A percentile compares a stretch with the other conserved stretches of the same genome.
phyloP scores from a whole-genome alignment of 2,113 vertebrate genomes.

The Eonycteris spelaea region DNA sequence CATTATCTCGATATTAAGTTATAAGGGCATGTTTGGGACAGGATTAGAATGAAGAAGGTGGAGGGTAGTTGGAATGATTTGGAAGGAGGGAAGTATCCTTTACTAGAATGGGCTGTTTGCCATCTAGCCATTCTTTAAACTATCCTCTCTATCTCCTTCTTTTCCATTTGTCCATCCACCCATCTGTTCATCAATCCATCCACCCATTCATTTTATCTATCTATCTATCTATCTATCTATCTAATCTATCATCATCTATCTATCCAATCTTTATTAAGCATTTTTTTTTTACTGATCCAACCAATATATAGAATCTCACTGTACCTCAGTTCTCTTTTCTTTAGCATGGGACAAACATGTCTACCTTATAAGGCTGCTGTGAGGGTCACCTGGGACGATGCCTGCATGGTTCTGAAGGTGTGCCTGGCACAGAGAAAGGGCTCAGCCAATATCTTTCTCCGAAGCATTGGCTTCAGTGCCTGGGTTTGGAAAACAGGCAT shows the following conservation, averaged over 20 bases:
- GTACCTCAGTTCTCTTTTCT: not conserved
- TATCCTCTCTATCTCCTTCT: not conserved
- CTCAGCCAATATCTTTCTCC: not conserved
- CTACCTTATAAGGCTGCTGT: not conserved
- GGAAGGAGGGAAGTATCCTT: not conserved
- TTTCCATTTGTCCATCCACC: not conserved
- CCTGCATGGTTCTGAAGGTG: accelerated
- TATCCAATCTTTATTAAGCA: not conserved
- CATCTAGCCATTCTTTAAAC: not conserved
- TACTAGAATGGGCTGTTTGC: not conserved
- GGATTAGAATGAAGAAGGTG: not conserved
- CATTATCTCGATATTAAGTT: not conserved
- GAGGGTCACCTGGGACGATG: not conserved
- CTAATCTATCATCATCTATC: too few species aligned
- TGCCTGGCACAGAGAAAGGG: not conserved
- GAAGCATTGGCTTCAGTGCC: not conserved
- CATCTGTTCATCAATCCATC: too few species aligned
- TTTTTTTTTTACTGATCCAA: not conserved
- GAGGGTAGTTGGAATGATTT: not conserved
- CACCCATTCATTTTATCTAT: not conserved
- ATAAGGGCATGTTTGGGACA: not conserved
- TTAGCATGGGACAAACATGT: not conserved
- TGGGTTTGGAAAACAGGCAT: not conserved
- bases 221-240: not conserved
- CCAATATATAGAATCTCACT: not conserved